phyloP scores from a whole-genome alignment of 2,797 vertebrate genomes.

The Danio choprae region DNA sequence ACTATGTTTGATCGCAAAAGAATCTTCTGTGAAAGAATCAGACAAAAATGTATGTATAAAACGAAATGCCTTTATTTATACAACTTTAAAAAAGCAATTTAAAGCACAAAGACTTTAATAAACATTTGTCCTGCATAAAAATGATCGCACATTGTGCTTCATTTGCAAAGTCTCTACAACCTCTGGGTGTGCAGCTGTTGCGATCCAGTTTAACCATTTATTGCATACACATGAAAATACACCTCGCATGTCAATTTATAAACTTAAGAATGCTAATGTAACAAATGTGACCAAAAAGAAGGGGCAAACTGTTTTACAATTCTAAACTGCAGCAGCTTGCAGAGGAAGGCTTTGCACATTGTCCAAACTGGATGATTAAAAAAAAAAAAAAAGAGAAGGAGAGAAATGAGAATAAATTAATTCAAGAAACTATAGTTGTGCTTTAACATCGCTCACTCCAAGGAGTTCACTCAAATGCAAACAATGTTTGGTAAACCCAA shows the following conservation, averaged over 20 bases:
- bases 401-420: slow-evolving; percentile 63
- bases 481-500: slow-evolving; percentile 50
- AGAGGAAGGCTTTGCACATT: slow-evolving; percentile 74
- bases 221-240: slow-evolving; percentile 96
- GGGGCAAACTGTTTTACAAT: slow-evolving; percentile 64
- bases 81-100: slow-evolving; percentile 92
- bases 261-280: slow-evolving; percentile 60
- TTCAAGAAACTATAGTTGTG: slow-evolving; percentile 77
- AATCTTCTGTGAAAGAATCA: neutral
- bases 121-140: slow-evolving; percentile 88
- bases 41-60: slow-evolving; percentile 64
- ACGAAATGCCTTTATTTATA: slow-evolving; percentile 90
- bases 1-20: no score
- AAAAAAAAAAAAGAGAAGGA: slow-evolving; percentile 57
- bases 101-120: slow-evolving; percentile 93
- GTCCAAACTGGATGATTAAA: slow-evolving; percentile 58
- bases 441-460: slow-evolving; percentile 74
- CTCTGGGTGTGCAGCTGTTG: slow-evolving; percentile 79
- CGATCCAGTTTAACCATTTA: slow-evolving; percentile 92
- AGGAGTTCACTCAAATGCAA: slow-evolving; percentile 39
- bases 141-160: slow-evolving; percentile 97
- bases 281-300: slow-evolving; percentile 34
- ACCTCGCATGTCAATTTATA: slow-evolving; percentile 74
- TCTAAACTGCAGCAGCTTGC: slow-evolving; percentile 83
- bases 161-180: slow-evolving; percentile 91